Percentiles rank a stretch among this genome's conserved stretches.
These are phyloP conservation scores for Volucella bombylans DNA, from an alignment of 2,888 invertebrate species.

Conservation along the genomic window DNA sequence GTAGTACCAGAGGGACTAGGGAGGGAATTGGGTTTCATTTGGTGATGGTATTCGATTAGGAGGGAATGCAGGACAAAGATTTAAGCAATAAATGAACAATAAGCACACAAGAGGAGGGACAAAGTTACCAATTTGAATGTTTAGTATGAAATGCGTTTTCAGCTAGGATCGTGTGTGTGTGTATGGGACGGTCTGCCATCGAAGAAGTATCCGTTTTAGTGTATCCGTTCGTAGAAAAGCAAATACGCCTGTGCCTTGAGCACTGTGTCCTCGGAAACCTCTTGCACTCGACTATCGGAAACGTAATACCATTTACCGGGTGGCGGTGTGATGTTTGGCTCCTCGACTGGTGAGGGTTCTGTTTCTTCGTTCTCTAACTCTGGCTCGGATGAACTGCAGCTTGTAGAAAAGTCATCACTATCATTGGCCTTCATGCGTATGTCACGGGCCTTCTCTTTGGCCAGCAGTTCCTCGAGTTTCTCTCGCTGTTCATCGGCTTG, in stretches of 20 bases:
- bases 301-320: slow-evolving; percentile 95
- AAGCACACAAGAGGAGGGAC: slow-evolving; percentile 47
- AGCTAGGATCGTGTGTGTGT: slow-evolving; percentile 53
- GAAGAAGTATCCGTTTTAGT: slow-evolving; percentile 83
- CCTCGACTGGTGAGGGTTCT: slow-evolving; percentile 75
- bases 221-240: slow-evolving; percentile 96
- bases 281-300: slow-evolving; percentile 93
- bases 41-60: neutral
- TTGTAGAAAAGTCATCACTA: slow-evolving; percentile 84
- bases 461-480: slow-evolving; percentile 81
- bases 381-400: slow-evolving; percentile 83
- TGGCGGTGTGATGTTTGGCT: slow-evolving; percentile 82
- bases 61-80: slow-evolving; percentile 4
- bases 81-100: slow-evolving; percentile 43
- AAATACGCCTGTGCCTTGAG: slow-evolving; percentile 95
- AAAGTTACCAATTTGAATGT: slow-evolving; percentile 42
- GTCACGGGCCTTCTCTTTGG: slow-evolving; percentile 80
- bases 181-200: neutral
- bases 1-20: slow-evolving; percentile 1
- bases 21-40: neutral
- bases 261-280: slow-evolving; percentile 91
- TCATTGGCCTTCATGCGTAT: slow-evolving; percentile 81
- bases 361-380: slow-evolving; percentile 70
- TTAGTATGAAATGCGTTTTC: slow-evolving; percentile 50
- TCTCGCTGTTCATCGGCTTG: slow-evolving; percentile 83